Evolutionary conservation across 2,113 vertebrate genomes (phyloP), one percentile per base, ranked within the genome.

Genomic region (Aspidoscelis tigris): DNA sequence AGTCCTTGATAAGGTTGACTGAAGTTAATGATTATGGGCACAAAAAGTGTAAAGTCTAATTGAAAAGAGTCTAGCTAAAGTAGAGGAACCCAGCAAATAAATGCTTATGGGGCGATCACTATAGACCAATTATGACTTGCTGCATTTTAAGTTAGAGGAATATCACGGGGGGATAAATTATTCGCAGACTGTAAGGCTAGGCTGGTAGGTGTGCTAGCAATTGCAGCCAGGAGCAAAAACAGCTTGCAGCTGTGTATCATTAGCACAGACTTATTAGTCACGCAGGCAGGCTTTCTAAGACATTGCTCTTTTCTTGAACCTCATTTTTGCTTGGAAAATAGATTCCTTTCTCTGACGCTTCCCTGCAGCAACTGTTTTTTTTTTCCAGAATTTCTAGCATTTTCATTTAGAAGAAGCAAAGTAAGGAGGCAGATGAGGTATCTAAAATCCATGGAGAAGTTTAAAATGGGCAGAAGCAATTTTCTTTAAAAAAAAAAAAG

Each of bases 271-370:
- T 80, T 50, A 61, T 18, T 71, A 41, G 50, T 80, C 16, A 41
- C 22, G 22, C 61, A 43, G 1, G 43, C 79, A 85, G 74, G 75
- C 21, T 84, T 80, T 85, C 70, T 21, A 65, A 33, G n/a, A 82
- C 26, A 10, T 1, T 5, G 68, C 43, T 79, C 61, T 47, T 83
- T 33, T 44, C 24, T 3, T 44, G 12, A 1, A 14, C 72, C 12
- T 1, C 61, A 61, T 55, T 41, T 70, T 39, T 39, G 3, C 71
- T 65, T 50, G 7, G 26, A 41, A 6, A 69, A 47, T 70, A 58
- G 11, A 24, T 81, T 66, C 11, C 20, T 4, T n/a, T 76, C 22
- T 53, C 26, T 55, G 47, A 18, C 14, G 55, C 50, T 76, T 76
- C 76, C 33, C 55, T 77, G 55, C 20, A 53, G 66, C n/a, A 70